phyloP scores from a whole-genome alignment of 2,888 invertebrate species.

The Sesia apiformis region DNA sequence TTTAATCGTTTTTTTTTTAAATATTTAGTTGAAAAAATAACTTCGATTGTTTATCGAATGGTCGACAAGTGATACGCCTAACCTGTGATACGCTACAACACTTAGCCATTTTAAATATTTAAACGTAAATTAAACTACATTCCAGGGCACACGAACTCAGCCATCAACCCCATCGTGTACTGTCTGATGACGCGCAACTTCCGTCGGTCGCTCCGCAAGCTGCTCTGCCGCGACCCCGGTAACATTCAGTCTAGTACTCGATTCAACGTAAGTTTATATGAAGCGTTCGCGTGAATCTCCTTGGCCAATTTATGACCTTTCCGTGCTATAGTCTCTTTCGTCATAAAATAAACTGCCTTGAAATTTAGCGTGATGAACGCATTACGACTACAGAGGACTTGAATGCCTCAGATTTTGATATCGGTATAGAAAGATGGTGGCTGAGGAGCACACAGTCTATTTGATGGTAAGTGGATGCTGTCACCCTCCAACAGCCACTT shows the following conservation, averaged over 20 bases:
- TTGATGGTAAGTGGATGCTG: too few relatives aligned
- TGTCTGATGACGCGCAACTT: conserved; percentile 84
- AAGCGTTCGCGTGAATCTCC: too few relatives aligned
- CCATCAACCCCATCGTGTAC: conserved; percentile 84
- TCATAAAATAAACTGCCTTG: too few relatives aligned
- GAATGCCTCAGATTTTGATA: too few relatives aligned
- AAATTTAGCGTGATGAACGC: too few relatives aligned
- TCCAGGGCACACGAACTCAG: conserved; percentile 82
- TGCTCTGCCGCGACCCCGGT: conserved; percentile 71
- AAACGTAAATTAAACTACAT: not conserved
- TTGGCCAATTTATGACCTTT: not conserved
- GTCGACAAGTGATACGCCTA: not conserved
- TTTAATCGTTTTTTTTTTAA: too few relatives aligned
- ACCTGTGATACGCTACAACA: not conserved
- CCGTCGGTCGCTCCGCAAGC: conserved; percentile 78
- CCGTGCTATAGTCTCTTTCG: not conserved
- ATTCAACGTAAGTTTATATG: conserved; percentile 61
- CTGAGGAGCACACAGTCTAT: too few relatives aligned
- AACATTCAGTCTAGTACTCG: conserved; percentile 70
- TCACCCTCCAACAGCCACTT: too few relatives aligned
- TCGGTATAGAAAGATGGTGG: too few relatives aligned
- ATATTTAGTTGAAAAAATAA: too few relatives aligned
- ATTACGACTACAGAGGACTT: too few relatives aligned
- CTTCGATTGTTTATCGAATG: too few relatives aligned
- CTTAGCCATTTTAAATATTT: not conserved